Conservation (phyloP, 2,797 vertebrate species). For the Lutjanus argentimaculatus region DNA sequence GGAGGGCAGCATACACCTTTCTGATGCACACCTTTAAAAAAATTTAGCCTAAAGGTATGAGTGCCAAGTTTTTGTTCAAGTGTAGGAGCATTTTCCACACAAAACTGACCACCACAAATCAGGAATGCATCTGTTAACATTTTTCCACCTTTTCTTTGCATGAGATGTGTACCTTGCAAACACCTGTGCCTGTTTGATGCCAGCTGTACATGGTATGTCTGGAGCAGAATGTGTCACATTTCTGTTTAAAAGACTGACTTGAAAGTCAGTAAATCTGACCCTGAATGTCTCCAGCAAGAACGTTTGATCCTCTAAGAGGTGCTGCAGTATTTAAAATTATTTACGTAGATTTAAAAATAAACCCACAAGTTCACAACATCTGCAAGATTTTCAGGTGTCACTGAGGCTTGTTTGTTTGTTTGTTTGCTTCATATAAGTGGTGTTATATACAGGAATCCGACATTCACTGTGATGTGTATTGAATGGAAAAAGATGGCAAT, state of each 20-base stretch:
- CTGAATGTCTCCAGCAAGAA: background rate
- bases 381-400: constrained; percentile 19
- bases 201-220: background rate
- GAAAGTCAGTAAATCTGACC: background rate
- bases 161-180: background rate
- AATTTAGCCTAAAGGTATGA: background rate
- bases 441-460: constrained; percentile 40
- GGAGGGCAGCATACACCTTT: background rate
- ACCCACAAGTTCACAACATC: constrained; percentile 6
- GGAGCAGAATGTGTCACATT: background rate
- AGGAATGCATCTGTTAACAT: background rate
- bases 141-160: background rate
- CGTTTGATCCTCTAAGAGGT: background rate
- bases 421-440: constrained; percentile 40
- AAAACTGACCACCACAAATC: background rate
- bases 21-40: background rate
- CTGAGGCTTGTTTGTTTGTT: constrained; percentile 14
- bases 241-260: background rate
- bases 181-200: background rate
- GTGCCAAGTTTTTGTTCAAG: background rate
- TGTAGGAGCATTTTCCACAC: background rate
- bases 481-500: constrained; percentile 56
- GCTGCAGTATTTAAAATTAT: background rate
- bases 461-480: constrained; percentile 53
- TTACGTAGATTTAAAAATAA: background rate